phyloP scores from a whole-genome alignment of 2,113 vertebrate genomes.

The Anarrhichthys ocellatus region DNA sequence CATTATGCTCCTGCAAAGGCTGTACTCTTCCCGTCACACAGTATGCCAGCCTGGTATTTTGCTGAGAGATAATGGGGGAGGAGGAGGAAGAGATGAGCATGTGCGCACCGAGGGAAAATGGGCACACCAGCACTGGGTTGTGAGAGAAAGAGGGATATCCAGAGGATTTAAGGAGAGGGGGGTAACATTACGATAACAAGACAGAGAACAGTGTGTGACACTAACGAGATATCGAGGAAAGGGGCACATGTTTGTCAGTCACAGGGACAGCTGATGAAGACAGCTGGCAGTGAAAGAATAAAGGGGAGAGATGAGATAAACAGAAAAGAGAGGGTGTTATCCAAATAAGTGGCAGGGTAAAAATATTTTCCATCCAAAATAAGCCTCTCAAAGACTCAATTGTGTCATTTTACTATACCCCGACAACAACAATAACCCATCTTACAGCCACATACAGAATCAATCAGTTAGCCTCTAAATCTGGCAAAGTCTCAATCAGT shows the following conservation, averaged over 20 bases:
- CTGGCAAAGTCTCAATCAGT: slow-evolving; percentile 5
- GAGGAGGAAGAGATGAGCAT: slow-evolving; percentile 55
- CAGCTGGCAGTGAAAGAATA: slow-evolving; percentile 31
- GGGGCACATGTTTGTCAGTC: slow-evolving; percentile 42
- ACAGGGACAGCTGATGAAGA: slow-evolving; percentile 20
- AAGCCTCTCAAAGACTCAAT: background rate
- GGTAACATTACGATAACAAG: slow-evolving; percentile 67
- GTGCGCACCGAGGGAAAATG: slow-evolving; percentile 55
- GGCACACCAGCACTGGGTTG: slow-evolving; percentile 46
- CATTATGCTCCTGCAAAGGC: slow-evolving; percentile 34
- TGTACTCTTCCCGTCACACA: slow-evolving; percentile 58
- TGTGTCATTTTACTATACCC: background rate
- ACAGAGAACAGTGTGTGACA: slow-evolving; percentile 51
- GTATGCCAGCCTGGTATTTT: slow-evolving; percentile 61
- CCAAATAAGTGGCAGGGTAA: slow-evolving; percentile 26
- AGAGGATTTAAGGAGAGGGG: slow-evolving; percentile 60
- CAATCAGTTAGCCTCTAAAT: slow-evolving; percentile 31
- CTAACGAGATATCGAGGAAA: slow-evolving; percentile 64
- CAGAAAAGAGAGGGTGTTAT: slow-evolving; percentile 13
- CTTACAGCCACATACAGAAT: background rate
- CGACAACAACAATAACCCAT: background rate
- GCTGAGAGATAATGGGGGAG: slow-evolving; percentile 52
- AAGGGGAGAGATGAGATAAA: slow-evolving; percentile 37
- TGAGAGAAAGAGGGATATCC: slow-evolving; percentile 60
- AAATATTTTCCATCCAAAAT: background rate